phyloP scores from a whole-genome alignment of 2,113 vertebrate genomes.

The Raja brachyura region DNA sequence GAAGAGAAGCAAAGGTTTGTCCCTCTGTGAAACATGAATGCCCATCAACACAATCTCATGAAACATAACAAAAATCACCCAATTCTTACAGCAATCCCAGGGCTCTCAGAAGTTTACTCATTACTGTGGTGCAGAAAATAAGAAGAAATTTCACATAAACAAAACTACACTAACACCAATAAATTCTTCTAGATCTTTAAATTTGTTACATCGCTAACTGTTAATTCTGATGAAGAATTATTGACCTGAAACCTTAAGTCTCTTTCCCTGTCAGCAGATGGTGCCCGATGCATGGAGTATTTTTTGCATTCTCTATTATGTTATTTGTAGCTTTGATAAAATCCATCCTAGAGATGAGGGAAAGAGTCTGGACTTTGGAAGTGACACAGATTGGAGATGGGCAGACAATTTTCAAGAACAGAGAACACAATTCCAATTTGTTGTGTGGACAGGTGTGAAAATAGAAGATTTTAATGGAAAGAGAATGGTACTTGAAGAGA shows the following conservation, averaged over 20 bases:
- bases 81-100: neutral
- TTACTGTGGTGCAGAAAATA: neutral
- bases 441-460: neutral
- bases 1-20: slow-evolving; percentile 32
- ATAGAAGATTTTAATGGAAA: neutral
- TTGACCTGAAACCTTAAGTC: no score
- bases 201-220: no score
- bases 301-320: no score
- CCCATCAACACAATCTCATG: neutral
- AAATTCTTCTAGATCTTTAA: no score
- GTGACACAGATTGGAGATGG: neutral
- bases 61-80: neutral
- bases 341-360: neutral
- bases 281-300: no score
- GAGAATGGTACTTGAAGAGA: neutral
- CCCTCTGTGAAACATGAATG: neutral
- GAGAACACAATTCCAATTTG: neutral
- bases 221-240: no score
- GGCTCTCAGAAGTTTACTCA: neutral
- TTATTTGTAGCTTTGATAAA: neutral
- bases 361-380: neutral
- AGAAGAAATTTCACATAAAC: neutral
- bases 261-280: no score
- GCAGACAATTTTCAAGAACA: neutral
- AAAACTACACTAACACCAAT: neutral